Conservation (phyloP, 2,797 vertebrate genomes). For the Octomys mimax region DNA sequence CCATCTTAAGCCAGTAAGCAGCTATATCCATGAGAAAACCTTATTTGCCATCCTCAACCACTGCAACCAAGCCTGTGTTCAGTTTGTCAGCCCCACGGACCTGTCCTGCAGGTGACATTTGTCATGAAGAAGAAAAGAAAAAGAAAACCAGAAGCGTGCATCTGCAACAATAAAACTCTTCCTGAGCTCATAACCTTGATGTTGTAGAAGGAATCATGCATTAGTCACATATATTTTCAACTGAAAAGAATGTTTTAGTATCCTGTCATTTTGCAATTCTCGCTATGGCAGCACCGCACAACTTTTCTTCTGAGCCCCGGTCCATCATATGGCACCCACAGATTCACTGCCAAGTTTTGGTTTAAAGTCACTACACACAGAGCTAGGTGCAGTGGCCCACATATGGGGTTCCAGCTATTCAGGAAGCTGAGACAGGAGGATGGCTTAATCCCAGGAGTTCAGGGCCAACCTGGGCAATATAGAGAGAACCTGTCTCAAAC, state of each 20-base stretch:
- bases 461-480: background rate
- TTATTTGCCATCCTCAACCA: background rate
- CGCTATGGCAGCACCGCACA: no score
- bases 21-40: background rate
- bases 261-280: background rate
- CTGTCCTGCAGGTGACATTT: background rate
- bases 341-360: accelerated
- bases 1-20: no score
- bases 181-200: background rate
- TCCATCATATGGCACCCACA: background rate
- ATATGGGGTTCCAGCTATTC: background rate
- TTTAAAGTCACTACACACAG: background rate
- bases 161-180: background rate
- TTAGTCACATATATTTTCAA: background rate
- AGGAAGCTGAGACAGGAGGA: background rate
- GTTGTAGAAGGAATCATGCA: background rate
- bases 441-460: background rate
- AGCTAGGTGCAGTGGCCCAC: background rate
- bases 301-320: background rate
- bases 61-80: background rate
- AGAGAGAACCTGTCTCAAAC: background rate
- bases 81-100: background rate
- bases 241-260: background rate
- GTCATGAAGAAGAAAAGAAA: background rate
- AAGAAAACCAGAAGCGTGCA: background rate